Base-by-base conservation (phyloP, 2,113 vertebrate species). In the Vidua chalybeata region DNA sequence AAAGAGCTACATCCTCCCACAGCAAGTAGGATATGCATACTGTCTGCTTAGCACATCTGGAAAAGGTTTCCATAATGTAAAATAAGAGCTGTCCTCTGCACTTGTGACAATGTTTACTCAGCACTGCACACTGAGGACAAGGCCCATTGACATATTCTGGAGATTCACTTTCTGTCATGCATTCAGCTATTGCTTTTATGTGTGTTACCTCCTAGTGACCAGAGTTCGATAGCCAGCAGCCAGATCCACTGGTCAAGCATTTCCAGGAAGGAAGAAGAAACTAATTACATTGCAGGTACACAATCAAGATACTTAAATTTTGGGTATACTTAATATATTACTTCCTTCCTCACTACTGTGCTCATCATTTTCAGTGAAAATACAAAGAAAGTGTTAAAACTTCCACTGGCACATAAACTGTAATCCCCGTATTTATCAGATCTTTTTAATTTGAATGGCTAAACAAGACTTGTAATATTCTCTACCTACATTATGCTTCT, bases 61-160 rank as follows among this genome's bases (percentile, higher is more conserved):
- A 22, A 68, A 71, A 21, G 2, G 2, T 22, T n/a, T 45, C 43
- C 13, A 21, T 16, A n/a, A 28, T 0, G 5, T 10, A 26, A 58
- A 79, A 37, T 5, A 51, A 43, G 3, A 68, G 41, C 13, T 48
- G n/a, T 30, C 35, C 24, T 13, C 54, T 48, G 49, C 68, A 35
- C 41, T 64, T 64, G 6, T 12, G 46, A 39, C 14, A n/a, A 11
- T 2, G 5, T 49, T 66, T 64, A 48, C 33, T 43, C 27, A 55
- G 80, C 45, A 56, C 26, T 39, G 39, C 37, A 16, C 20, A 8
- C 16, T 22, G 17, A 39, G 10, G 8, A 68, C 24, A 55, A 64
- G 26, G 37, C 13, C 5, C 23, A 67, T 2, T 20, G 21, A 9
- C 18, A 24, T 0, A 3, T 9, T 46, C 48, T 80, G 33, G 23